These are phyloP conservation scores for Karalla daura DNA, from an alignment of 2,797 vertebrate genomes.

Conservation along the genomic window DNA sequence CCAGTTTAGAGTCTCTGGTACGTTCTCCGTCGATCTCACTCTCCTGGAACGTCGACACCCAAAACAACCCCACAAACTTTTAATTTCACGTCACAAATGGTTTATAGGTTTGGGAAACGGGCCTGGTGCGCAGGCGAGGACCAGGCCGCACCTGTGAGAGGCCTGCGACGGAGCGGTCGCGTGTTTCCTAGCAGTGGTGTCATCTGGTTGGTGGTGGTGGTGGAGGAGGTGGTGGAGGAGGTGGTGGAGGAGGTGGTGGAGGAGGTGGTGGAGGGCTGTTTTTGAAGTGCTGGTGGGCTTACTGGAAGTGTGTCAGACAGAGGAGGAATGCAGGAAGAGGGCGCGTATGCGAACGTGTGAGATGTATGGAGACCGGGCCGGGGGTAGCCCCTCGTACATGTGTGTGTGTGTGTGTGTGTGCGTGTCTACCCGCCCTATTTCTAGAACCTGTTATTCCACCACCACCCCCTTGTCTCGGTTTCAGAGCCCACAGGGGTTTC, in stretches of 20 bases:
- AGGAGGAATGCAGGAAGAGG: slow-evolving; percentile 74
- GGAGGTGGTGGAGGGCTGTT: slow-evolving; percentile 61
- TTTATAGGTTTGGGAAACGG: not conserved
- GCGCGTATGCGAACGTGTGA: slow-evolving; percentile 22
- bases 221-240: too few relatives aligned
- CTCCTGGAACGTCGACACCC: too few relatives aligned
- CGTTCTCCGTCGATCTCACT: too few relatives aligned
- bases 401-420: slow-evolving; percentile 29
- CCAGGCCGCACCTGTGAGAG: slow-evolving; percentile 51
- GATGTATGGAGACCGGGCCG: slow-evolving; percentile 27
- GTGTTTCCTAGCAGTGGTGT: too few relatives aligned
- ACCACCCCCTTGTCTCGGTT: slow-evolving; percentile 30
- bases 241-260: slow-evolving; percentile 47
- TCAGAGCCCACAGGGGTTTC: slow-evolving; percentile 52
- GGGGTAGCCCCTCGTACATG: slow-evolving; percentile 40
- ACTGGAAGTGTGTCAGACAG: slow-evolving; percentile 83
- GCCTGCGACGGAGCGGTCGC: too few relatives aligned
- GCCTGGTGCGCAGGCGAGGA: not conserved
- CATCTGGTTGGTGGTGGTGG: too few relatives aligned
- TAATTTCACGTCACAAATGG: not conserved
- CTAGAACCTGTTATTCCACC: slow-evolving; percentile 31
- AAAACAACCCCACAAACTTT: not conserved
- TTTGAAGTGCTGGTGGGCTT: slow-evolving; percentile 76
- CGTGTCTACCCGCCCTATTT: slow-evolving; percentile 22
- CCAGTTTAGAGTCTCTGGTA: too few relatives aligned